phyloP scores from a whole-genome alignment of 2,888 invertebrate genomes.

The Drosophila villosipedis region DNA sequence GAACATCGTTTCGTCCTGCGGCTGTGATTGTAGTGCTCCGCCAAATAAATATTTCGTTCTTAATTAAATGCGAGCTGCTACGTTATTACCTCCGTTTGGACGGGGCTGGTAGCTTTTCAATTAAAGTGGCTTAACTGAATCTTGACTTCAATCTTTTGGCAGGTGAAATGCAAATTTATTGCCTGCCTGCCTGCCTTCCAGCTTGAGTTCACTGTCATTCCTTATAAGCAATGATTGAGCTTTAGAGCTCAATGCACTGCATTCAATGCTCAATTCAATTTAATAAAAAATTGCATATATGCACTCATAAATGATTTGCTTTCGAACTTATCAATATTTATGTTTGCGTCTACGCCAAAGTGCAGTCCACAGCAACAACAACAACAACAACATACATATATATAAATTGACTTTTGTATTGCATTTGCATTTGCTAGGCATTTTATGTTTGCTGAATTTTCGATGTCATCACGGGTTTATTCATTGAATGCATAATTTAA shows the following conservation, averaged over 20 bases:
- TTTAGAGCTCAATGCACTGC: conserved; percentile 8
- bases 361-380: conserved; percentile 15
- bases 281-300: conserved; percentile 33
- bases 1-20: conserved; percentile 15
- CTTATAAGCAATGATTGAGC: conserved; percentile 59
- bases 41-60: conserved; percentile 80
- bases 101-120: conserved; percentile 53
- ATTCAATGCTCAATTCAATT: conserved; percentile 44
- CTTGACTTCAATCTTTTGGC: conserved; percentile 70
- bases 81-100: conserved; percentile 22
- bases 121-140: conserved; percentile 70
- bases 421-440: conserved; percentile 34
- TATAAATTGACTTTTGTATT: conserved; percentile 10
- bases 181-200: conserved; percentile 5
- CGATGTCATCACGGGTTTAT: conserved; percentile 16
- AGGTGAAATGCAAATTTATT: conserved; percentile 66
- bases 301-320: conserved; percentile 54
- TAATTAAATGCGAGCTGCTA: conserved; percentile 75
- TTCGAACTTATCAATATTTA: conserved; percentile 52
- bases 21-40: conserved; percentile 44
- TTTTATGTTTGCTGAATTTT: conserved; percentile 36
- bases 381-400: conserved; percentile 12
- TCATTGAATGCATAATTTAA: conserved; percentile 57
- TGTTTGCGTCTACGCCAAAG: conserved; percentile 33
- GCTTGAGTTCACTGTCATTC: conserved; percentile 27